A percentile compares a stretch with the other conserved stretches of the same genome.
These are phyloP conservation scores for Apistogramma diplotaenia DNA, from an alignment of 2,113 vertebrate genomes.

Conservation along the genomic window DNA sequence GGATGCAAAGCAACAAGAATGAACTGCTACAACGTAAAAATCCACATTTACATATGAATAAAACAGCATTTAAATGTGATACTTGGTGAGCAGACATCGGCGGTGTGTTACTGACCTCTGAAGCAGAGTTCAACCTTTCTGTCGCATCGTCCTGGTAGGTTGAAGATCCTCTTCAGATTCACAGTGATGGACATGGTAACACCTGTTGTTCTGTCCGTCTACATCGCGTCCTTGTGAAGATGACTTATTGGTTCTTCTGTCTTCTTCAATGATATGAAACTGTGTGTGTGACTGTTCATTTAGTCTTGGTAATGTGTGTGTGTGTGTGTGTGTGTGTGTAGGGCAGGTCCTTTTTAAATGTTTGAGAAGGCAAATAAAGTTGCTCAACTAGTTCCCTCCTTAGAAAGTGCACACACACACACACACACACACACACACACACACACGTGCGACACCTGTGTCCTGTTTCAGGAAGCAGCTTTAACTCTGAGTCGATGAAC, in stretches of 20 bases:
- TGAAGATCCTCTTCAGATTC: slow-evolving; percentile 77
- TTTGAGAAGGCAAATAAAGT: slow-evolving; percentile 67
- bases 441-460: not conserved
- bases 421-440: not conserved
- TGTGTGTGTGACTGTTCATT: not conserved
- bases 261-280: not conserved
- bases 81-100: not conserved
- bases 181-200: slow-evolving; percentile 84
- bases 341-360: slow-evolving; percentile 51
- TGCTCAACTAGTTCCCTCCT: slow-evolving; percentile 57
- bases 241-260: not conserved
- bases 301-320: not conserved
- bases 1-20: not conserved
- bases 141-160: slow-evolving; percentile 83
- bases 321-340: slow-evolving; percentile 28
- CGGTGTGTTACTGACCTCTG: slow-evolving; percentile 72
- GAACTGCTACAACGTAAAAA: not conserved
- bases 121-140: slow-evolving; percentile 85
- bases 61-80: not conserved
- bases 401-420: not conserved
- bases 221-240: not conserved
- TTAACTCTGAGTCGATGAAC: not conserved
- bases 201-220: not conserved
- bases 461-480: not conserved
- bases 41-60: not conserved